Base-by-base conservation (phyloP, 2,113 vertebrate species). In the Acrocephalus kingi region DNA sequence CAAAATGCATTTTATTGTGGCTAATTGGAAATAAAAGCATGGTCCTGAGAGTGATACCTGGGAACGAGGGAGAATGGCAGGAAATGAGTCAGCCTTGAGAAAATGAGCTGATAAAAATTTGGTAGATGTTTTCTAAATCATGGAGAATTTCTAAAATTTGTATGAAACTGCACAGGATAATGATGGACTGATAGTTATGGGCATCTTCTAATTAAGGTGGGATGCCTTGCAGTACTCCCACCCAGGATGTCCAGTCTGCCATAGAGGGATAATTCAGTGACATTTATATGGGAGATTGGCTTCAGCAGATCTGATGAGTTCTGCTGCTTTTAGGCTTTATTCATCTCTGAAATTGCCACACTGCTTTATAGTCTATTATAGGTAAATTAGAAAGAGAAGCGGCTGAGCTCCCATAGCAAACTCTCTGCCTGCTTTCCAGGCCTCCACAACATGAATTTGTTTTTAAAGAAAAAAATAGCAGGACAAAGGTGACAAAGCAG, bases 401-500 rank as follows among this genome's bases (percentile, higher is more conserved):
- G 55, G 51, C 66, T 96, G 94, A 97, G 86, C 81, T 97, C 88
- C 77, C n/a, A 13, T 30, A 81, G 69, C 93, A 97, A 97, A 93
- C 69, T 72, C 81, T 85, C 67, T 23, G 33, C 84, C 91, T 95
- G 84, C 19, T 92, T 93, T 64, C 87, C 89, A 92, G 94, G 84
- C 91, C 80, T 95, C 83, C 86, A 91, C 88, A 95, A 83, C 77
- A 72, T 37, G 48, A 87, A 90, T 90, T 88, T 96, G 39, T 82
- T 71, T 92, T 97, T 89, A 63, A 97, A 94, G 31, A 97, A 97
- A 94, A 84, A 93, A 61, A 75, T 24, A 76, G 92, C 94, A 96
- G 96, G 95, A 97, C 97, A 98, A 97, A 98, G 97, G 97, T 98
- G 98, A 98, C 96, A 95, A 98, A 97, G 96, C 97, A 94, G 87